A percentile compares a stretch with the other conserved stretches of the same genome.
Conservation (phyloP, 2,113 vertebrate species). For the Seriola quinqueradiata region DNA sequence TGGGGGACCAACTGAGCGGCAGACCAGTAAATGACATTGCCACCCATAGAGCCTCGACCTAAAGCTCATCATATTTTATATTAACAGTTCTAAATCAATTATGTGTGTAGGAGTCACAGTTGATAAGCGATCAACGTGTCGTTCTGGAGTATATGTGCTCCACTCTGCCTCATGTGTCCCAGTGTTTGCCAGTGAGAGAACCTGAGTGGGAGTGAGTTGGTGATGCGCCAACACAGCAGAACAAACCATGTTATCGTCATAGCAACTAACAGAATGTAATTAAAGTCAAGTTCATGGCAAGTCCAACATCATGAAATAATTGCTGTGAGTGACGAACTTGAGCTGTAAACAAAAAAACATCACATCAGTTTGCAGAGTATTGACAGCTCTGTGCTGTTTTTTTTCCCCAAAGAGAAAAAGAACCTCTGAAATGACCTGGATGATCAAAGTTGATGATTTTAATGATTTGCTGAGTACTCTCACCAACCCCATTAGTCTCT, state of each 20-base stretch:
- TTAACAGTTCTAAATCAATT: not conserved
- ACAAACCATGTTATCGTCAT: conserved; percentile 66
- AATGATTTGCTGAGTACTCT: conserved; percentile 29
- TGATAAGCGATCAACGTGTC: not conserved
- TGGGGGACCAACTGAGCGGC: no score
- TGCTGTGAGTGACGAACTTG: not conserved
- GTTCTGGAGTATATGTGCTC: not conserved
- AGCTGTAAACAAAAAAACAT: not conserved
- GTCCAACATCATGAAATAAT: conserved; percentile 30
- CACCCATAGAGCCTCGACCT: not conserved
- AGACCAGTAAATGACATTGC: no score
- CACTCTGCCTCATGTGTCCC: not conserved
- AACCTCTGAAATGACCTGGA: conserved; percentile 26
- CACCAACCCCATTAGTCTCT: conserved; percentile 43
- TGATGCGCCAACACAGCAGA: conserved; percentile 49
- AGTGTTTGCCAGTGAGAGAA: conserved; percentile 42
- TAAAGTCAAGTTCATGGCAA: conserved; percentile 47
- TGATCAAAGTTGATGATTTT: conserved; percentile 45
- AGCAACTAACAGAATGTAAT: conserved; percentile 61
- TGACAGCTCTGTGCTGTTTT: not conserved
- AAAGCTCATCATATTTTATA: not conserved
- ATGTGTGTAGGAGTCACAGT: not conserved
- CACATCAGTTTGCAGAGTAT: not conserved
- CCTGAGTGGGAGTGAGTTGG: conserved; percentile 46
- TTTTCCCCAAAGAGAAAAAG: not conserved